Conservation (phyloP, 35 echinoderm and acorn worm genomes). For the Diadema setosum region DNA sequence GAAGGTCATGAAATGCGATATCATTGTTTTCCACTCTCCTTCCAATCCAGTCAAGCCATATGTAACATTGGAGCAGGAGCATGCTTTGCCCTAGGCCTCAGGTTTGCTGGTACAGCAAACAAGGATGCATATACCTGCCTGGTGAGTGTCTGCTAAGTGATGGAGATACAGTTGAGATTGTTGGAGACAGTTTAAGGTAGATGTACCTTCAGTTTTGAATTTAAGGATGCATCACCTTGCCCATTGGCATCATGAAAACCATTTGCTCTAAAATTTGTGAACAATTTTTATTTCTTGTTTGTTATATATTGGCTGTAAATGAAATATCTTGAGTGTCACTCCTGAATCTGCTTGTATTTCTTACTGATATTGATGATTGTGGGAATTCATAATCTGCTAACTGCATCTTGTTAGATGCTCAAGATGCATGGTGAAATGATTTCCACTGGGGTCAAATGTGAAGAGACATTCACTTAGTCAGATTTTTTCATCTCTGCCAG, state of each 20-base stretch:
- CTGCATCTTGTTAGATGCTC: no score
- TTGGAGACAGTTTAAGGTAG: no score
- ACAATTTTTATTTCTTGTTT: neutral
- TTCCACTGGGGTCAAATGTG: no score
- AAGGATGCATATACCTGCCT: conserved; percentile 72
- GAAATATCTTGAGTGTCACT: neutral
- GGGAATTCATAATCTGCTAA: no score
- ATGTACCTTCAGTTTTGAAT: neutral
- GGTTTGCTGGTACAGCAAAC: conserved; percentile 96
- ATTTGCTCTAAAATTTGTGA: neutral
- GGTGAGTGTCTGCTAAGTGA: no score
- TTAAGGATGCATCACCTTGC: neutral
- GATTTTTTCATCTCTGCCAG: no score
- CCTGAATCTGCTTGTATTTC: no score
- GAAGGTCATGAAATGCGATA: conserved; percentile 79
- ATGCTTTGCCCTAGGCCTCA: conserved; percentile 78
- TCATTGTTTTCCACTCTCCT: neutral
- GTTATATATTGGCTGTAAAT: neutral
- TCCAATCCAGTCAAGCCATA: conserved; percentile 73
- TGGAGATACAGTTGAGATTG: no score
- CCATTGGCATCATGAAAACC: neutral
- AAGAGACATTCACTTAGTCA: no score
- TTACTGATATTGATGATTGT: no score
- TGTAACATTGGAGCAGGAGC: conserved; percentile 93
- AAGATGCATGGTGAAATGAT: no score